Base-by-base conservation (phyloP, 2,113 vertebrate genomes). In the Amblyornis subalaris region DNA sequence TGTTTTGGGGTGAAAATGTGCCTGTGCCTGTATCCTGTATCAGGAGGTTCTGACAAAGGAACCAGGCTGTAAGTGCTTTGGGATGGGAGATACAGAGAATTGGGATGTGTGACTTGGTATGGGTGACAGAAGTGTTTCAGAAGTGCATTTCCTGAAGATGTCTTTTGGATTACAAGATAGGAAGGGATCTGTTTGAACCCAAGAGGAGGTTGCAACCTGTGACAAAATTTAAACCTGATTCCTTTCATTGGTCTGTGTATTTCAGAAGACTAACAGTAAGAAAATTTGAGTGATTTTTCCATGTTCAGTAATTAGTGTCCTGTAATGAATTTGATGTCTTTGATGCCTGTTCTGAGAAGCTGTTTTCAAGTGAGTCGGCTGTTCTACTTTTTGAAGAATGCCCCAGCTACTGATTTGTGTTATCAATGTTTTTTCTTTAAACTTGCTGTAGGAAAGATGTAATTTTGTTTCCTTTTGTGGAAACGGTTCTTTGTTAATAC, bases 381-480 rank as follows among this genome's bases (percentile, higher is more conserved):
- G 24, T 62, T 31, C 29, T 61, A 22, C 51, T 48, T 75, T 75
- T 29, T 90, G 48, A 86, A 79, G 71, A 70, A 53, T 40, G 13
- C 24, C 40, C 7, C 44, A 86, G 48, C 29, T 82, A 31, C 24
- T 84, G 65, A 45, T 75, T 61, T 36, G 18, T 64, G 24, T 53
- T 85, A 50, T 83, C 57, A 13, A 1, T 65, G 47, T 42, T 89
- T 93, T 76, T 55, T 33, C 81, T 74, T 76, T 88, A 62, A 51
- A 82, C 9, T 74, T 69, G 28, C 44, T 80, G n/a, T 62, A 48
- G 51, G 62, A 73, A 64, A 64, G 58, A 36, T 0, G 3, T 58
- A 15, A 51, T 83, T 90, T 89, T 33, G n/a, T 74, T 93, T 86
- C 88, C 44, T 90, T 90, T 72, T 91, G 61, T 82, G 82, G 78